A percentile compares a stretch with the other conserved stretches of the same genome.
phyloP scores from a whole-genome alignment of 2,113 vertebrate genomes.

The Orycteropus afer region DNA sequence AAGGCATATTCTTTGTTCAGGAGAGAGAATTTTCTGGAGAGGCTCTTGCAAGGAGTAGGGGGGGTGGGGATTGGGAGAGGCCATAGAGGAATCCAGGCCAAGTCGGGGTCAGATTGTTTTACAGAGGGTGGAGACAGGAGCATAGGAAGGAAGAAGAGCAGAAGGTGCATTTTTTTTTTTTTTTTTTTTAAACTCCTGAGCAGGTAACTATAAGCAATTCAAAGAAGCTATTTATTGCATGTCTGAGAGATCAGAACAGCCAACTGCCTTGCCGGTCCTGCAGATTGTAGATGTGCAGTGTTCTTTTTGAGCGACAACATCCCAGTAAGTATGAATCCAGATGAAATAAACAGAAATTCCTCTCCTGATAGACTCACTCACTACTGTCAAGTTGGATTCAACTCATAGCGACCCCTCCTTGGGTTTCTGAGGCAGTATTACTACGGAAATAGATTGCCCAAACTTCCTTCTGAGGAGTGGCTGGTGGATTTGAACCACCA shows the following conservation, averaged over 20 bases:
- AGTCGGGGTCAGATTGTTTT: too few relatives aligned
- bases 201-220: neutral
- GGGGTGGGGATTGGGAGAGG: neutral
- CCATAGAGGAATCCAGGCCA: accelerated
- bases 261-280: too few relatives aligned
- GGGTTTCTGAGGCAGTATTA: too few relatives aligned
- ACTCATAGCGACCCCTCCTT: too few relatives aligned
- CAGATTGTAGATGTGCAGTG: neutral
- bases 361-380: neutral
- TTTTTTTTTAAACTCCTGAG: too few relatives aligned
- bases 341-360: neutral
- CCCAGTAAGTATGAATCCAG: neutral
- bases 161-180: neutral
- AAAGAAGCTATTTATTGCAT: neutral
- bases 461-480: too few relatives aligned
- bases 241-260: neutral
- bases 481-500: too few relatives aligned
- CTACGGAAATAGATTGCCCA: too few relatives aligned
- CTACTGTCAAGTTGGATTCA: too few relatives aligned
- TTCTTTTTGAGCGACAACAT: neutral
- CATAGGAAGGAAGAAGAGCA: neutral
- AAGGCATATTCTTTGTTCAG: neutral
- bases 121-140: neutral
- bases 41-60: accelerated
- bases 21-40: neutral